phyloP scores from a whole-genome alignment of 2,797 vertebrate species.

The Tenualosa ilisha region DNA sequence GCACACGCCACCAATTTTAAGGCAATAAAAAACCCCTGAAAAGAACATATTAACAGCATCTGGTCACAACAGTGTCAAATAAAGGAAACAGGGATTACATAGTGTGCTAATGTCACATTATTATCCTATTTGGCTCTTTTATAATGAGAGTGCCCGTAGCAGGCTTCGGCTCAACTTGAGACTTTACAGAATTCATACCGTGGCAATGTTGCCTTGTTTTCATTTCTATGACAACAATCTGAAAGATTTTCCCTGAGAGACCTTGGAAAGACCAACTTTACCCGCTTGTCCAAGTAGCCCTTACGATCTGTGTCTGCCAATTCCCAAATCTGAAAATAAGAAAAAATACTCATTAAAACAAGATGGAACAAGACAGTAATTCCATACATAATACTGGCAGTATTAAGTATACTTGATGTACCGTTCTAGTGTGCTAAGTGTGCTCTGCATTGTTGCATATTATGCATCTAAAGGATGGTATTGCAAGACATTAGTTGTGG shows the following conservation, averaged over 20 bases:
- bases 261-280: slow-evolving; percentile 56
- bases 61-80: not conserved
- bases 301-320: slow-evolving; percentile 93
- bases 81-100: too few relatives aligned
- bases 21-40: slow-evolving; percentile 91
- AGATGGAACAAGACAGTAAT: not conserved
- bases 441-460: not conserved
- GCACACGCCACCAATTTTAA: slow-evolving; percentile 92
- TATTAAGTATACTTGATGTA: too few relatives aligned
- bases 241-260: not conserved
- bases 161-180: too few relatives aligned
- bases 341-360: not conserved
- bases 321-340: slow-evolving; percentile 88
- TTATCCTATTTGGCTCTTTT: too few relatives aligned
- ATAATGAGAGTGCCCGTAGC: too few relatives aligned
- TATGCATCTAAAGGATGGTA: not conserved
- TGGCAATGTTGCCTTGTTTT: too few relatives aligned
- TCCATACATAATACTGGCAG: too few relatives aligned
- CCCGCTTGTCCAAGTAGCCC: slow-evolving; percentile 95
- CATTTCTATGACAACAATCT: not conserved
- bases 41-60: slow-evolving; percentile 32
- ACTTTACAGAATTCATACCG: too few relatives aligned
- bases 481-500: not conserved
- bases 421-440: too few relatives aligned
- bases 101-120: too few relatives aligned